Evolutionary conservation across 2,888 invertebrate species (phyloP).

Genomic region (Acleris emargana): DNA sequence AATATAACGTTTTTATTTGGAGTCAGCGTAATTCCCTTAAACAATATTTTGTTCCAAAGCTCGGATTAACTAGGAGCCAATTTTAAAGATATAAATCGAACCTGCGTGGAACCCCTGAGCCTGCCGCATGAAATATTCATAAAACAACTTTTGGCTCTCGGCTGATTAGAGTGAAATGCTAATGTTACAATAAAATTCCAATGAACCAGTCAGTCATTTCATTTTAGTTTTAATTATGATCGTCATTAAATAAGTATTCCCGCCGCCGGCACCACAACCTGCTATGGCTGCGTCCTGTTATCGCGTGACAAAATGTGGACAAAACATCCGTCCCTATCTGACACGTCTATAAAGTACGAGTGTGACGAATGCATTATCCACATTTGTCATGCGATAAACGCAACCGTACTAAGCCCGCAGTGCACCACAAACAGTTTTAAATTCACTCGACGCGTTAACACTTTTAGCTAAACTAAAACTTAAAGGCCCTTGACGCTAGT

Average conservation of each 20-base stretch:
- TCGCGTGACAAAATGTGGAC: too few relatives aligned
- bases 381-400: too few relatives aligned
- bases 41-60: slow-evolving; percentile 4
- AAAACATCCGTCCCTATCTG: too few relatives aligned
- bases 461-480: neutral
- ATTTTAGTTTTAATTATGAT: slow-evolving; percentile 6
- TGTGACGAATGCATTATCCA: too few relatives aligned
- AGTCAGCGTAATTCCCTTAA: neutral
- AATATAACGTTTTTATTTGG: slow-evolving; percentile 23
- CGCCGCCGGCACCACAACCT: neutral
- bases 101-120: slow-evolving; percentile 5
- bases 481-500: too few relatives aligned
- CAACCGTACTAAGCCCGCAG: too few relatives aligned
- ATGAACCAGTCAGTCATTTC: slow-evolving; percentile 6
- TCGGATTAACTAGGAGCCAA: slow-evolving; percentile 13
- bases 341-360: too few relatives aligned
- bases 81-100: slow-evolving; percentile 16
- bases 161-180: slow-evolving; percentile 26
- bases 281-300: too few relatives aligned
- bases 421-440: too few relatives aligned
- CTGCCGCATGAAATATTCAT: slow-evolving; percentile 22
- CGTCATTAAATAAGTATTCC: slow-evolving; percentile 7
- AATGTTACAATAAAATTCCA: slow-evolving; percentile 22
- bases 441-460: neutral
- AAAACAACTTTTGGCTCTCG: slow-evolving; percentile 16